phyloP scores from a whole-genome alignment of 2,888 invertebrate genomes.

The Campoplex capitator region DNA sequence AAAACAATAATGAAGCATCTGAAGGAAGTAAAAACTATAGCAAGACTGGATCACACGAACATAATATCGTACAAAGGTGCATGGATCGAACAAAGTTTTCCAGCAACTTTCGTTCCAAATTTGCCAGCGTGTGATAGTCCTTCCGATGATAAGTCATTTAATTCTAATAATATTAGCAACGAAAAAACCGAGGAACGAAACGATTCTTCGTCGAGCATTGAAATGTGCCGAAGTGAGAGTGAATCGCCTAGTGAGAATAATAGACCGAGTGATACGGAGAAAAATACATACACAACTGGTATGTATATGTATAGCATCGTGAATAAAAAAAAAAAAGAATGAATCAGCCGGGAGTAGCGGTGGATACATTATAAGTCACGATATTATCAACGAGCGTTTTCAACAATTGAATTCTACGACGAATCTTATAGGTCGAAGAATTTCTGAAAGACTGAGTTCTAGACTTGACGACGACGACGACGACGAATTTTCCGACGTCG shows the following conservation, averaged over 20 bases:
- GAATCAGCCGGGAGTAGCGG: constrained; percentile 26
- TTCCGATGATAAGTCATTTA: neutral
- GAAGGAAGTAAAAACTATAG: constrained; percentile 92
- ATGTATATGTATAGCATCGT: constrained; percentile 62
- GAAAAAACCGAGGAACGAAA: constrained; percentile 3
- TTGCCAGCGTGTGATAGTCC: constrained; percentile 52
- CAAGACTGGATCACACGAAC: constrained; percentile 91
- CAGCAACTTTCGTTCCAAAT: constrained; percentile 61
- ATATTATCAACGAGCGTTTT: constrained; percentile 71
- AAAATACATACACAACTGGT: constrained; percentile 65
- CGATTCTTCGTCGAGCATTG: constrained; percentile 34
- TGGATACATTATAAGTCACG: constrained; percentile 64
- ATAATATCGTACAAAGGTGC: constrained; percentile 94
- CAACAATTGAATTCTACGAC: constrained; percentile 69
- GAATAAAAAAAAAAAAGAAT: neutral
- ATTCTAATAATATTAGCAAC: constrained; percentile 16
- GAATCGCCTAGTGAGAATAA: constrained; percentile 51
- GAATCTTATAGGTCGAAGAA: constrained; percentile 71
- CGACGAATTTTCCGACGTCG: constrained; percentile 73
- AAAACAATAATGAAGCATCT: constrained; percentile 89
- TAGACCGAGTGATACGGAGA: constrained; percentile 37
- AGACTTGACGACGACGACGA: constrained; percentile 54
- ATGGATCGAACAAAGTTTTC: constrained; percentile 89
- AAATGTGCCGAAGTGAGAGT: constrained; percentile 47
- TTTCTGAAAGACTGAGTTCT: constrained; percentile 63